Evolutionary conservation across 2,888 invertebrate genomes (phyloP), one percentile per base, ranked within the genome.

Genomic region (Cabera pusaria): DNA sequence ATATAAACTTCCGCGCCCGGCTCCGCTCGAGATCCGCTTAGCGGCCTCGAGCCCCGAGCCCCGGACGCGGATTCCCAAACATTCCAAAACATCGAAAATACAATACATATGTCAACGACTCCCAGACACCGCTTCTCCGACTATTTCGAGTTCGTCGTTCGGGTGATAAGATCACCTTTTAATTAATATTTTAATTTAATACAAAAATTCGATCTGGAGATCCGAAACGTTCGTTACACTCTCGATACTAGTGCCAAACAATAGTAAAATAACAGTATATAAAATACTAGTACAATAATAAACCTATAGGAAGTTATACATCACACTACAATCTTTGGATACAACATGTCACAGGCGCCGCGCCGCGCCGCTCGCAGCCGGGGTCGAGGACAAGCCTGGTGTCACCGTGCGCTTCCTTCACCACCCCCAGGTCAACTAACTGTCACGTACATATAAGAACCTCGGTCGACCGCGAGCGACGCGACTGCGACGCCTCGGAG

Each of bases 301-400:
- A 85, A 83, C 74, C 78, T 85, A 85, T 76, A 83, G 80, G 82
- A 84, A 86, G 78, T 77, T 72, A 66, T 63, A 77, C 77, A 85
- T 85, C 85, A 87, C 82, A 84, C 82, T 77, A 72, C 81, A 79
- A 84, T 86, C 85, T 87, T 87, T 85, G 87, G 87, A 87, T 85
- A 85, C 85, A 83, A 84, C 75, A 74, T 72, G 72, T 77, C 71
- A 59, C 60, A 39, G 66, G 70, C 71, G 68, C 63, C 36, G 42
- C 39, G 44, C 26, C 44, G 36, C 52, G 44, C 44, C 45, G 50
- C 46, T 44, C 18, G 33, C 44, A 24, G 27, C 29, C 18, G 8
- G 8, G n/a, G n/a, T n/a, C n/a, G n/a, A n/a, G n/a, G n/a, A n/a
- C n/a, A n/a, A n/a, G n/a, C n/a, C n/a, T n/a, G n/a, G n/a, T n/a